A percentile compares a stretch with the other conserved stretches of the same genome.
Evolutionary conservation across 1,140 invertebrate species (phyloP).

Genomic region (Lethrus apterus): DNA sequence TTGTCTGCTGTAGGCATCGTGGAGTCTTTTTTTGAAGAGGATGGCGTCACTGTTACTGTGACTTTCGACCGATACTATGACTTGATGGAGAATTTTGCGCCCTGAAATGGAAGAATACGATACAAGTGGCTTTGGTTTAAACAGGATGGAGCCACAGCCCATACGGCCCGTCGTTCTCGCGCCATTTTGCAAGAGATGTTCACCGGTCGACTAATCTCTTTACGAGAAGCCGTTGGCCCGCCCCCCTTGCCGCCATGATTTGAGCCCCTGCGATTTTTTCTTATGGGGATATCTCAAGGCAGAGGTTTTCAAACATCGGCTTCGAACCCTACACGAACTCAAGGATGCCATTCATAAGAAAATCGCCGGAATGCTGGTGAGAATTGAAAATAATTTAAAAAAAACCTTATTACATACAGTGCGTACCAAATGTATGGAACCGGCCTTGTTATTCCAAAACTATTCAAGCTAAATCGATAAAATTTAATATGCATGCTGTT

Average conservation of each 20-base stretch:
- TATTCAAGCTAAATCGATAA: too few relatives aligned
- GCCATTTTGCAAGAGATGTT: conserved; percentile 23
- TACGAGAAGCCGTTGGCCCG: conserved; percentile 8
- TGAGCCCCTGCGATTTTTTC: conserved; percentile 7
- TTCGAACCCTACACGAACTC: not conserved
- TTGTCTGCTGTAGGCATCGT: conserved; percentile 17
- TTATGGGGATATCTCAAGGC: conserved; percentile 9
- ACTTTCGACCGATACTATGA: conserved; percentile 3
- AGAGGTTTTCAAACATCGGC: conserved; percentile 5
- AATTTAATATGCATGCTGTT: too few relatives aligned
- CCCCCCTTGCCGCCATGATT: conserved; percentile 2
- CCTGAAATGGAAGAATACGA: conserved; percentile 4
- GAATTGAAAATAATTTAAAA: too few relatives aligned
- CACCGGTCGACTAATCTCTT: conserved; percentile 27
- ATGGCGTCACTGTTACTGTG: conserved; percentile 10
- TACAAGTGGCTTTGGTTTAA: conserved; percentile 1
- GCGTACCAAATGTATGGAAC: too few relatives aligned
- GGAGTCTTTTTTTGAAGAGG: conserved; percentile 15
- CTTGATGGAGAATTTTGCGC: conserved; percentile 10
- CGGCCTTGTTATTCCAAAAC: too few relatives aligned
- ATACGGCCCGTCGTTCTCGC: conserved; percentile 28
- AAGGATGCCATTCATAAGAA: too few relatives aligned
- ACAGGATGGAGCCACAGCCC: conserved; percentile 28
- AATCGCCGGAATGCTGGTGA: too few relatives aligned
- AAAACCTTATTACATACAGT: too few relatives aligned